Evolutionary conservation across 2,113 vertebrate species (phyloP), one percentile per base, ranked within the genome.

Genomic region (Haemorhous mexicanus): DNA sequence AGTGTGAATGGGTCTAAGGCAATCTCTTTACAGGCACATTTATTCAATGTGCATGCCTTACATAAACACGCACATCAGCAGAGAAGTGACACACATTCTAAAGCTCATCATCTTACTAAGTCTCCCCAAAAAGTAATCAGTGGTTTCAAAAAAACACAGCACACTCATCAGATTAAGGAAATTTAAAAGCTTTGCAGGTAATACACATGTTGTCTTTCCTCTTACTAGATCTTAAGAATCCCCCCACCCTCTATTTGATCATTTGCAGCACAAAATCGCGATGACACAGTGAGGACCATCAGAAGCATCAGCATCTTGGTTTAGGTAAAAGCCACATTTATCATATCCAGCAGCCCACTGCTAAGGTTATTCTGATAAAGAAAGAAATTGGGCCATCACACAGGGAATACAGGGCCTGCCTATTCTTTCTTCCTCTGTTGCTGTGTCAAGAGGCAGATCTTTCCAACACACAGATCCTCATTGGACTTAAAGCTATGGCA

Each of bases 381-480:
- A 74, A 93, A 70, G 55, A 76, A 90, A 95, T 24, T 32, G 75
- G 75, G 32, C 37, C 23, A 73, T 41, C 39, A 69, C 44, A 35
- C 2, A 52, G 50, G 26, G 67, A 92, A 90, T 37, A 62, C 55
- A 76, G 61, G 62, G 79, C 22, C 49, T 87, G 27, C 63, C 78
- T 95, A 91, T 97, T 93, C 86, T 91, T 92, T 96, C 85, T 91
- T 88, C 50, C 53, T 73, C 82, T 66, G 69, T 87, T 84, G 63
- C 62, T 89, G 62, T 66, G 87, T 89, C 74, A 93, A 93, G 58
- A 91, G 88, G 76, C 89, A 97, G 90, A 93, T 80, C 88, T 94
- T 88, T 81, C 80, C 80, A 89, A 92, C 83, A 70, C 33, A 88
- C 23, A 77, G 77, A 88, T 68, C 79, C 92, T 82, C 84, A 86